A percentile compares a stretch with the other conserved stretches of the same genome.
Conservation (phyloP, 2,113 vertebrate species). For the Uria lomvia region DNA sequence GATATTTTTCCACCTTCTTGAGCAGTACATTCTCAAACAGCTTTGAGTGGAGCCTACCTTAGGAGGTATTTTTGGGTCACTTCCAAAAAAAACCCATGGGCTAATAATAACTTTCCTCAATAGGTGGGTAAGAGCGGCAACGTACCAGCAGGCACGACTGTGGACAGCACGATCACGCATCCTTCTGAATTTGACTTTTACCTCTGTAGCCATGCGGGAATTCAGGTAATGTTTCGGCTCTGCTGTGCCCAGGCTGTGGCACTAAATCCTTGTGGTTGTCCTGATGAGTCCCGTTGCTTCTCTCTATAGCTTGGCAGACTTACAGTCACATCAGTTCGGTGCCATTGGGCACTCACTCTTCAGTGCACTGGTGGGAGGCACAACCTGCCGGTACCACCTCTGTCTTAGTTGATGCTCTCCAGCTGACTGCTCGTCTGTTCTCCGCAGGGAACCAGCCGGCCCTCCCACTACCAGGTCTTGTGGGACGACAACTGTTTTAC, state of each 20-base stretch:
- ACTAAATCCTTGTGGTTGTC: neutral
- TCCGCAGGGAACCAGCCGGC: constrained; percentile 93
- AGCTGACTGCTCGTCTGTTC: neutral
- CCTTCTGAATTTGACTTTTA: constrained; percentile 99
- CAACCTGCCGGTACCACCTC: neutral
- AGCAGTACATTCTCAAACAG: constrained; percentile 1
- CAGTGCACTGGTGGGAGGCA: neutral
- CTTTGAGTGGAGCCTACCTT: neutral
- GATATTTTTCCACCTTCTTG: neutral
- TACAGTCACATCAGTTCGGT: neutral
- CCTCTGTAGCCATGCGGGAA: constrained; percentile 98
- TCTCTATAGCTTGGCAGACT: neutral
- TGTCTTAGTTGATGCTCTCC: neutral
- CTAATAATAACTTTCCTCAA: constrained; percentile 37
- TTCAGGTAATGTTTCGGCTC: constrained; percentile 84
- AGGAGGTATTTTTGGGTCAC: neutral
- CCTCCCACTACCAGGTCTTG: constrained; percentile 97
- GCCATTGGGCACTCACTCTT: neutral
- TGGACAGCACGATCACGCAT: constrained; percentile 98
- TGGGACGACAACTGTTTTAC: constrained; percentile 99
- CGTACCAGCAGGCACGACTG: constrained; percentile 97
- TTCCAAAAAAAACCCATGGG: neutral
- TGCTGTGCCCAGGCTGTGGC: neutral
- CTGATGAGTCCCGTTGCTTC: neutral
- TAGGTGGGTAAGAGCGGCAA: constrained; percentile 99